Base-by-base conservation (phyloP, 2,888 invertebrate genomes). In the Gari tellinella region DNA sequence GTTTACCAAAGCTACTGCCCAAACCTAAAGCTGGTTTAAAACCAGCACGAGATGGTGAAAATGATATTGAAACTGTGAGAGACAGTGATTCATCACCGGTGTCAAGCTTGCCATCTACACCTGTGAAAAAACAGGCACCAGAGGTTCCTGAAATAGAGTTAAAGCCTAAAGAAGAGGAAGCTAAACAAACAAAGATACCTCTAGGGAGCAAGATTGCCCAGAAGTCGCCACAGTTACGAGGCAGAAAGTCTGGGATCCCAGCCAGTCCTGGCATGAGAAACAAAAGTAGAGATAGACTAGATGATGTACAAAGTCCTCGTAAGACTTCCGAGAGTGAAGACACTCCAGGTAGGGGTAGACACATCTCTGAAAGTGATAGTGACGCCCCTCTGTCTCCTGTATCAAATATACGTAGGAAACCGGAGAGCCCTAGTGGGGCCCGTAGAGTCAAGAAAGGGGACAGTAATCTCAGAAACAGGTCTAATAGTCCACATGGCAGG, bases 401-500 rank as follows among this genome's bases (percentile, higher is more conserved):
- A 25, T 21, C 45, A 3, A 70, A 55, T 49, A 49, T 62, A 3
- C 57, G 45, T 21, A 52, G 57, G 14, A 70, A 67, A 55, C 68
- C 64, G 25, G 68, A 76, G 40, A 80, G 73, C 57, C 73, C 72
- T 15, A 43, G n/a, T 2, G 26, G 48, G n/a, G 38, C 53, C 14
- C 51, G 74, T 25, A 72, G 55, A 61, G 56, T 58, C 23, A 46
- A 46, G 26, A 61, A 62, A 12, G 61, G 41, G 26, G 70, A 72
- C 21, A 51, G 65, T 15, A 72, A 48, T 49, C 41, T 79, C 26
- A 72, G 79, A 53, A 68, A 79, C 25, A 40, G 79, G 23, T 79
- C 79, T 7, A 79, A 72, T 41, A 79, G 79, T 55, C 79, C 79
- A 17, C 65, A 62, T 49, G 69, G 63, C 5, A 64, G 49, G n/a